Percentiles rank a stretch among this genome's conserved stretches.
Evolutionary conservation across 2,888 invertebrate species (phyloP).

Genomic region (Piscicola geometra): DNA sequence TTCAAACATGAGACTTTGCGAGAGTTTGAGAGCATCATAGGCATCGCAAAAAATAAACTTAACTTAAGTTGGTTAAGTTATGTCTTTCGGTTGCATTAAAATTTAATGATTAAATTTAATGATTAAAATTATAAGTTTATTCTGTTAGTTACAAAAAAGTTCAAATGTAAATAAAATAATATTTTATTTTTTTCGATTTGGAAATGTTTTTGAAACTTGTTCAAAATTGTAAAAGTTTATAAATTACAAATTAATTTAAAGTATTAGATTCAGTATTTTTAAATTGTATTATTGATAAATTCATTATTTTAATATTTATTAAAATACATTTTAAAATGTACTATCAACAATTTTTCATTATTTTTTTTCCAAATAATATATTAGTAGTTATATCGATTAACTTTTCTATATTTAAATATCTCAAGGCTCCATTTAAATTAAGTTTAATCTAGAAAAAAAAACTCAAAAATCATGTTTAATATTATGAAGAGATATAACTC

Average conservation of each 20-base stretch:
- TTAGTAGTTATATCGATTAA: background rate
- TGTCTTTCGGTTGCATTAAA: no score
- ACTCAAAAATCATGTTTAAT: background rate
- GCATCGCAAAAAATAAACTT: background rate
- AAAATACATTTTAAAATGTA: background rate
- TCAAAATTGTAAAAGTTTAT: no score
- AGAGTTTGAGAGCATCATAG: conserved; percentile 19
- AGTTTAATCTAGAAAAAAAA: background rate
- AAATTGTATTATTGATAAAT: background rate
- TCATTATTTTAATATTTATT: background rate
- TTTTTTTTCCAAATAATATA: background rate
- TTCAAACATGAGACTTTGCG: conserved; percentile 32
- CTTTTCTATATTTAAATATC: background rate
- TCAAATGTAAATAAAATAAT: background rate
- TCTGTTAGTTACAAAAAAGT: no score
- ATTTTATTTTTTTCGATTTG: background rate
- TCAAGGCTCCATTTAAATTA: background rate
- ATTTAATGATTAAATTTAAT: no score
- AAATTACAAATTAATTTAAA: background rate
- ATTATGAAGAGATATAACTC: background rate
- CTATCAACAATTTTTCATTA: background rate
- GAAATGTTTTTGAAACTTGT: background rate
- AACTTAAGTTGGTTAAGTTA: no score
- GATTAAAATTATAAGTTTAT: no score
- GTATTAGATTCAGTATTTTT: background rate